phyloP scores from a whole-genome alignment of 2,888 invertebrate species.

The Tanypteryx hageni region DNA sequence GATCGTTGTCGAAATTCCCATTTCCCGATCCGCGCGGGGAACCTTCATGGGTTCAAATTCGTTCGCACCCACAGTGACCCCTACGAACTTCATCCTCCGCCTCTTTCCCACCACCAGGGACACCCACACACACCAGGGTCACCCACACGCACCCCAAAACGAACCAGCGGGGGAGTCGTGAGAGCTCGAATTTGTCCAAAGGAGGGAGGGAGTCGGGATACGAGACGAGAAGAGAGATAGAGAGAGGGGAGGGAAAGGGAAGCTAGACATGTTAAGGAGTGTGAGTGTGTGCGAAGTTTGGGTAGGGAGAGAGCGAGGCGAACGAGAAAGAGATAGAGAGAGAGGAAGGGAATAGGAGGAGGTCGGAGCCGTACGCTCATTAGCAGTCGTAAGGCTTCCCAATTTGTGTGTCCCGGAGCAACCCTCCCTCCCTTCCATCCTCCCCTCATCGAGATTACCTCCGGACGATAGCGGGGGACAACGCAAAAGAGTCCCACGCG shows the following conservation, averaged over 20 bases:
- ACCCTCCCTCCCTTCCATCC: neutral
- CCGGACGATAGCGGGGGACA: neutral
- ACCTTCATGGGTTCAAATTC: too few species aligned
- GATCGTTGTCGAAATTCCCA: too few species aligned
- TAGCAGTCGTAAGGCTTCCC: slow-evolving; percentile 15
- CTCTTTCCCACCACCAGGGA: too few species aligned
- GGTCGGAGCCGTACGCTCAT: neutral
- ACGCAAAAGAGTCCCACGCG: neutral
- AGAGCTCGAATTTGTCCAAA: too few species aligned
- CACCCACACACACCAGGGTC: too few species aligned
- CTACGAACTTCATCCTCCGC: too few species aligned
- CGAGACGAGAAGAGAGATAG: neutral
- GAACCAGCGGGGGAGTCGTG: too few species aligned
- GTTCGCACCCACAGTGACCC: too few species aligned
- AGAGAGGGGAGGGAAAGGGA: neutral
- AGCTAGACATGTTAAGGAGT: neutral
- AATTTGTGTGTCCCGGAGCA: neutral
- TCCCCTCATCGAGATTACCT: neutral
- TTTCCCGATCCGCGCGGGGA: too few species aligned
- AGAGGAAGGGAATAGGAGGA: neutral
- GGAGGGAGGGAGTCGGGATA: too few species aligned
- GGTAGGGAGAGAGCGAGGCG: neutral
- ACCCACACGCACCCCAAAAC: too few species aligned
- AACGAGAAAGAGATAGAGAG: neutral
- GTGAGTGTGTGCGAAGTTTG: too few species aligned